phyloP scores from a whole-genome alignment of 2,888 invertebrate species.

The Pterostichus niger region DNA sequence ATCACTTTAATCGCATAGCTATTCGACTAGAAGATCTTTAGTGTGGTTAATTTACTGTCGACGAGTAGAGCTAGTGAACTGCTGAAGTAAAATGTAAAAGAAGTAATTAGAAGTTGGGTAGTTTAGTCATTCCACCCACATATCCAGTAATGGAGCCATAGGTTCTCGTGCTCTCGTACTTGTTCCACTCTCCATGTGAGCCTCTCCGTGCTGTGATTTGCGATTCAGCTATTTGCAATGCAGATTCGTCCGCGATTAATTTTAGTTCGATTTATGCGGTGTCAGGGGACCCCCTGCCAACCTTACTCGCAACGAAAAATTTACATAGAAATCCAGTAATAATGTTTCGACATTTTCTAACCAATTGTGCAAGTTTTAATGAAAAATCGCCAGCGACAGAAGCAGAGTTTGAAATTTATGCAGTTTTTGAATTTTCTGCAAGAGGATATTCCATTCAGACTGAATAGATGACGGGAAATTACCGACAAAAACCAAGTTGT shows the following conservation, averaged over 20 bases:
- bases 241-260: conserved; percentile 40
- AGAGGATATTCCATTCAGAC: conserved; percentile 23
- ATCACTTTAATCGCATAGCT: too few relatives aligned
- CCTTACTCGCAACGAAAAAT: conserved; percentile 10
- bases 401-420: conserved; percentile 16
- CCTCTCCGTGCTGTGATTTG: conserved; percentile 16
- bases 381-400: conserved; percentile 29
- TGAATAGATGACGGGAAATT: conserved; percentile 43
- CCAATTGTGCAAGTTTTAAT: conserved; percentile 48
- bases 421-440: conserved; percentile 23
- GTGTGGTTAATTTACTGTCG: too few relatives aligned
- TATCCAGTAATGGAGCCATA: neutral
- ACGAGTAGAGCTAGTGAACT: too few relatives aligned
- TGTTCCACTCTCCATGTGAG: neutral
- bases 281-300: neutral
- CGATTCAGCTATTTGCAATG: conserved; percentile 25
- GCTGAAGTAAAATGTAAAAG: conserved; percentile 7
- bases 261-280: conserved; percentile 50
- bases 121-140: neutral
- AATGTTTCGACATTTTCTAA: conserved; percentile 48
- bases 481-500: conserved; percentile 12
- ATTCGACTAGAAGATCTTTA: too few relatives aligned
- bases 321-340: conserved; percentile 58
- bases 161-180: neutral
- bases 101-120: conserved; percentile 11